Percentiles rank a stretch among this genome's conserved stretches.
These are phyloP conservation scores for Machimus rusticus DNA, from an alignment of 2,888 invertebrate species.

Conservation along the genomic window DNA sequence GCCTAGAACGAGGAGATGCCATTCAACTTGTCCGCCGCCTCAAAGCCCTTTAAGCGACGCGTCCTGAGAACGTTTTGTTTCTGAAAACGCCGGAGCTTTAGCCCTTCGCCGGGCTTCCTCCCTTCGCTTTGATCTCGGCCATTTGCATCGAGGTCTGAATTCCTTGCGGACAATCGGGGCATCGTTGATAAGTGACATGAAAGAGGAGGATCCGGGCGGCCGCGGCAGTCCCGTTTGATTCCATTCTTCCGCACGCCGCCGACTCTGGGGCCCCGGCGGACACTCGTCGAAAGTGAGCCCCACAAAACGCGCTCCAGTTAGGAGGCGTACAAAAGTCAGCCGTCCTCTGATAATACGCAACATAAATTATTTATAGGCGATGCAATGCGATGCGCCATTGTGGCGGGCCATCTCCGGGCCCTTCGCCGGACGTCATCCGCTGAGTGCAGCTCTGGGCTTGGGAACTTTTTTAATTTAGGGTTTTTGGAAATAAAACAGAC, in stretches of 20 bases:
- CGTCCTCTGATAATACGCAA: neutral
- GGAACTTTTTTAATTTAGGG: neutral
- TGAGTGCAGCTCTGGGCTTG: neutral
- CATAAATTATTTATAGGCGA: neutral
- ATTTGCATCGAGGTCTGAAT: conserved; percentile 15
- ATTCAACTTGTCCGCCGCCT: conserved; percentile 15
- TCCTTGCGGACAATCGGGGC: conserved; percentile 2
- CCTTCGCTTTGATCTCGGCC: conserved; percentile 9
- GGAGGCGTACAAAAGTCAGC: neutral
- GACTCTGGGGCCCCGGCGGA: neutral
- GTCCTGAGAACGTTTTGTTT: neutral
- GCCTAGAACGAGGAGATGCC: neutral
- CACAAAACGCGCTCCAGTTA: neutral
- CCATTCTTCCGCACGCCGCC: neutral
- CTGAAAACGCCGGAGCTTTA: neutral
- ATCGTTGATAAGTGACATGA: conserved; percentile 26
- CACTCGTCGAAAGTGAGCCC: neutral
- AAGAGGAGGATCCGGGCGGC: conserved; percentile 10
- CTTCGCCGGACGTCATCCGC: neutral
- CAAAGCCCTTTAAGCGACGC: neutral
- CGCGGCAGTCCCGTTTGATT: neutral
- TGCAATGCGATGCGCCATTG: neutral
- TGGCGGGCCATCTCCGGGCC: neutral
- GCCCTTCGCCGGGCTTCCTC: neutral
- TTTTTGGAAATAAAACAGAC: neutral